A percentile compares a stretch with the other conserved stretches of the same genome.
phyloP scores from a whole-genome alignment of 2,797 vertebrate genomes.

The Dromococcyx pavoninus region DNA sequence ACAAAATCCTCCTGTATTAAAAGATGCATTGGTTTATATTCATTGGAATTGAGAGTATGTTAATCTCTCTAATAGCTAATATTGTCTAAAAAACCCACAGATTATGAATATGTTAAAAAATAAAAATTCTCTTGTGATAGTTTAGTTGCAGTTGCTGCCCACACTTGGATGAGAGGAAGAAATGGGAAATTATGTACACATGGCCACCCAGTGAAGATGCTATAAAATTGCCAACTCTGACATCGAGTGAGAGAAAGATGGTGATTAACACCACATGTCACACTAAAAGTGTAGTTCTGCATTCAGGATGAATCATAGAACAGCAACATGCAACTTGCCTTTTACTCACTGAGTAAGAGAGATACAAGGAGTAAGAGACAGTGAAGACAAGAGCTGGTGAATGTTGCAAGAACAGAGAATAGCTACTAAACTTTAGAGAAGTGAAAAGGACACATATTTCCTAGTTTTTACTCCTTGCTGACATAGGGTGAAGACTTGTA shows the following conservation, averaged over 20 bases:
- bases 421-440: neutral
- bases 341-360: neutral
- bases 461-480: neutral
- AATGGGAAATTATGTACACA: neutral
- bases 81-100: neutral
- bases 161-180: neutral
- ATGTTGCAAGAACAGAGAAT: neutral
- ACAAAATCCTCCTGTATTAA: neutral
- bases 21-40: neutral
- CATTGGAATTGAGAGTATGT: neutral
- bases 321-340: neutral
- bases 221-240: conserved; percentile 19
- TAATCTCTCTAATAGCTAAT: neutral
- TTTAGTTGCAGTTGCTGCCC: neutral
- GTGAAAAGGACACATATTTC: neutral
- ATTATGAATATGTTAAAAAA: neutral
- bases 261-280: conserved; percentile 38
- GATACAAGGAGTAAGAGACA: neutral
- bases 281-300: conserved; percentile 1
- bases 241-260: neutral
- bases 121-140: neutral
- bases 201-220: neutral
- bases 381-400: neutral
- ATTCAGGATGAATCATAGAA: conserved; percentile 3
- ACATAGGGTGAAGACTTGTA: neutral